phyloP scores from a whole-genome alignment of 2,113 vertebrate species.

The Madoqua kirkii region DNA sequence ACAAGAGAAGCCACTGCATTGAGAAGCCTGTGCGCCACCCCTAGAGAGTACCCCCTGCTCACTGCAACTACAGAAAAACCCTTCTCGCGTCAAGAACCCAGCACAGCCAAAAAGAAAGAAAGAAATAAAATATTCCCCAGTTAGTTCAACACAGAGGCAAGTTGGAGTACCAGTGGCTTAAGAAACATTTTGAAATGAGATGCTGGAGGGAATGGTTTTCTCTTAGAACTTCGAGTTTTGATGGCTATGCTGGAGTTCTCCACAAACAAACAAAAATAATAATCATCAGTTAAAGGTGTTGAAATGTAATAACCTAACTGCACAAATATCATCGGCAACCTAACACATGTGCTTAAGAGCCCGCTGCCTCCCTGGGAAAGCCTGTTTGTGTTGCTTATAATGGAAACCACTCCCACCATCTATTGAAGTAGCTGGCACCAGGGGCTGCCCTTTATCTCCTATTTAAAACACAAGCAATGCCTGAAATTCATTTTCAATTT shows the following conservation, averaged over 20 bases:
- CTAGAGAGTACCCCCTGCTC: not conserved
- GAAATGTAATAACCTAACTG: slow-evolving; percentile 76
- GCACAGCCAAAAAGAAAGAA: not conserved
- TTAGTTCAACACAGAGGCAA: not conserved
- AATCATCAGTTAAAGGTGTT: slow-evolving; percentile 71
- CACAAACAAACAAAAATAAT: slow-evolving; percentile 48
- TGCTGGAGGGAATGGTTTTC: not conserved
- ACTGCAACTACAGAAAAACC: not conserved
- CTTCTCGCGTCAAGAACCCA: not conserved
- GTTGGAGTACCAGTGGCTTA: not conserved
- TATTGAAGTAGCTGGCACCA: slow-evolving; percentile 71
- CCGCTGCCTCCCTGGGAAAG: slow-evolving; percentile 79
- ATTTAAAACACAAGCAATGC: slow-evolving; percentile 87
- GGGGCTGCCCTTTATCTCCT: slow-evolving; percentile 82
- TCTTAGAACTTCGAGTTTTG: not conserved
- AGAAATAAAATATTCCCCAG: not conserved
- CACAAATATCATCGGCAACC: slow-evolving; percentile 76
- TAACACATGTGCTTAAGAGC: slow-evolving; percentile 69
- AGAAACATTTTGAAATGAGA: not conserved
- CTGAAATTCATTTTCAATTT: slow-evolving; percentile 89
- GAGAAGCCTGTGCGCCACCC: not conserved
- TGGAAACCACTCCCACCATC: slow-evolving; percentile 72
- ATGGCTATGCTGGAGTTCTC: slow-evolving; percentile 14
- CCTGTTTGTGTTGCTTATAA: slow-evolving; percentile 75
- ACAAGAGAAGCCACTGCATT: not conserved